A percentile compares a stretch with the other conserved stretches of the same genome.
These are phyloP conservation scores for Calephelis nemesis DNA, from an alignment of 1,140 invertebrate genomes.

Conservation along the genomic window DNA sequence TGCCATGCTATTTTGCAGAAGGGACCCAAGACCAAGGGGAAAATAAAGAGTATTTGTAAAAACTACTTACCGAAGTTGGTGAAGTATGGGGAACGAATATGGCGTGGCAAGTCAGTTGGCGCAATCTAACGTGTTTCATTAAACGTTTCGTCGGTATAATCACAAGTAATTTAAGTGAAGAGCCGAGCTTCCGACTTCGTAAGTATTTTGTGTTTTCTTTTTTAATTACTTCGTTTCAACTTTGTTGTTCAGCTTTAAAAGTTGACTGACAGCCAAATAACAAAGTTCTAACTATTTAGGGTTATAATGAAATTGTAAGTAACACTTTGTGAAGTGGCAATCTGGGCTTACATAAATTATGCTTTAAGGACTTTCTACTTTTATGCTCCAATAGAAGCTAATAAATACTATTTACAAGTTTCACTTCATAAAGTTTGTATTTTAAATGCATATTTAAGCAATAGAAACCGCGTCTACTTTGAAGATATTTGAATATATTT, in stretches of 20 bases:
- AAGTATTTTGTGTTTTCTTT: constrained; percentile 79
- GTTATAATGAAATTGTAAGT: constrained; percentile 69
- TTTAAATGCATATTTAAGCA: too few species aligned
- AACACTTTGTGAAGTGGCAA: constrained; percentile 19
- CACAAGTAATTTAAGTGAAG: constrained; percentile 79
- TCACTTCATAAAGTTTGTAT: background rate
- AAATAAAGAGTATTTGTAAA: constrained; percentile 39
- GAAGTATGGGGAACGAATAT: constrained; percentile 45
- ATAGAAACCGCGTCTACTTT: too few species aligned
- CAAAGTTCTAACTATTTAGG: constrained; percentile 75
- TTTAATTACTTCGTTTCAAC: constrained; percentile 79
- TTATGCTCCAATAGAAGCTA: background rate
- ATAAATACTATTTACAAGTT: background rate
- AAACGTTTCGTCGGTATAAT: constrained; percentile 78
- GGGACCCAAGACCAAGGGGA: too few species aligned
- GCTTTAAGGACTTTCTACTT: constrained; percentile 9
- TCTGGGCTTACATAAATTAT: constrained; percentile 20
- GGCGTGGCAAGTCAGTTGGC: constrained; percentile 57
- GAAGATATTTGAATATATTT: background rate
- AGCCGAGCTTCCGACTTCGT: constrained; percentile 76
- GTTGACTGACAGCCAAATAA: constrained; percentile 77
- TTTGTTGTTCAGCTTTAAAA: constrained; percentile 74
- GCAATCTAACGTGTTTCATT: constrained; percentile 77
- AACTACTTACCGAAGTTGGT: constrained; percentile 64
- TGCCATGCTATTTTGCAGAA: too few species aligned